Evolutionary conservation across 1,140 invertebrate genomes (phyloP), one percentile per base, ranked within the genome.

Genomic region (Zaprionus lachaisei): DNA sequence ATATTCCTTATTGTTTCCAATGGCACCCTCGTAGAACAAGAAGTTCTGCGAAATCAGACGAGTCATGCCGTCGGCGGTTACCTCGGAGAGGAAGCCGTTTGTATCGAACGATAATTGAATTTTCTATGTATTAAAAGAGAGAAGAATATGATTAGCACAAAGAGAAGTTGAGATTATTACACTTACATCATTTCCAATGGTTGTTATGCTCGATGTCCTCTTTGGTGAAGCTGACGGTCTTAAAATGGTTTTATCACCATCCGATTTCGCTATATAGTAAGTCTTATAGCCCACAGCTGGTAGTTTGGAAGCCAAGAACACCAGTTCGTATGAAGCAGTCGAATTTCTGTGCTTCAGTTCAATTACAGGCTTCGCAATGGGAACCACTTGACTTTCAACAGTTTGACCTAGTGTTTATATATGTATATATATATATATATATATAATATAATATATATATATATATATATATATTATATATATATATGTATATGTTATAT

Each of bases 21-120:
- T 85, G 49, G 94, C 94, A 14, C 95, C 95, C 73, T 94, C 93
- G 86, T 99, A 99, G 92, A 95, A 98, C 28, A 95, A 94, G 80
- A 97, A 96, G 9, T 96, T 95, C 89, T 98, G 97, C 0, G 92
- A 92, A 20, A 92, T 51, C 24, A 78, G 72, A 20, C 83, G 73
- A 1, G 90, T 91, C 51, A 92, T 41, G 1, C 77, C 85, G 79
- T 95, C 93, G 22, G 93, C 64, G 37, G 94, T 93, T 58, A 97
- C 93, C 14, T 95, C 94, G 4, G 93, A 83, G 0, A 89, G 85
- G 55, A 93, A 93, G 0, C 94, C 96, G 17, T 90, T 90, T 2
- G 79, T 76, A 61, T 90, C 85, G 28, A 90, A 90, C 0, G 67
- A 57, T 7, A 90, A 24, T 37, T 86, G 64, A 2, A 90, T 70